Percentiles rank a stretch among this genome's conserved stretches.
Evolutionary conservation across 2,888 invertebrate genomes (phyloP).

Genomic region (Pyralis farinalis): DNA sequence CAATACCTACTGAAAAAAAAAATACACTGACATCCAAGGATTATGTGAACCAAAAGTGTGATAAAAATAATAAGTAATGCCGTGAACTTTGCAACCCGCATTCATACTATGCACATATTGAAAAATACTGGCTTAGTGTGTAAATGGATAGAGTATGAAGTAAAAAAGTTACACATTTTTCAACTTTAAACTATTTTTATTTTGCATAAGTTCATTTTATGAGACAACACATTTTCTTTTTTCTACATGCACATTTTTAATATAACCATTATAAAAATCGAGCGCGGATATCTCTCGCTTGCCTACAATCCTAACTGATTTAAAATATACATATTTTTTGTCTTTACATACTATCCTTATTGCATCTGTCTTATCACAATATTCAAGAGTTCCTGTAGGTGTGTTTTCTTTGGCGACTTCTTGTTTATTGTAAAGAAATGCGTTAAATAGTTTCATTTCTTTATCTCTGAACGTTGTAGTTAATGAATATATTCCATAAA

Average conservation of each 20-base stretch:
- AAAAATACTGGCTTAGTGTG: too few relatives aligned
- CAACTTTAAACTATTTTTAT: too few relatives aligned
- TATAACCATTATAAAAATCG: constrained; percentile 94
- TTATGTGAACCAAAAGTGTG: too few relatives aligned
- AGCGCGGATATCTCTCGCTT: constrained; percentile 87
- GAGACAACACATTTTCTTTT: constrained; percentile 34
- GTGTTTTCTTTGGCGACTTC: constrained; percentile 31
- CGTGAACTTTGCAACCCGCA: too few relatives aligned
- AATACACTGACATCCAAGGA: too few relatives aligned
- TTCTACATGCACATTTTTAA: constrained; percentile 78
- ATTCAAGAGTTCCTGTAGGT: constrained; percentile 81
- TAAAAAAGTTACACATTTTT: too few relatives aligned
- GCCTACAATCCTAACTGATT: constrained; percentile 83
- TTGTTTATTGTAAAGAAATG: constrained; percentile 51
- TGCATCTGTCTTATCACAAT: constrained; percentile 77
- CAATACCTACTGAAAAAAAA: too few relatives aligned
- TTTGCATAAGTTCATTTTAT: too few relatives aligned
- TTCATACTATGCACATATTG: too few relatives aligned
- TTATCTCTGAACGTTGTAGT: constrained; percentile 82
- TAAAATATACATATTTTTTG: constrained; percentile 83
- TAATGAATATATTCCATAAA: constrained; percentile 83
- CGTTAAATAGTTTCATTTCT: constrained; percentile 83
- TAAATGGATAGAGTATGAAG: too few relatives aligned
- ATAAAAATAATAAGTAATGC: too few relatives aligned
- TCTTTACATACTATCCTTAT: constrained; percentile 85